phyloP scores from a whole-genome alignment of 1,140 invertebrate genomes.

The Bombus fervidus region DNA sequence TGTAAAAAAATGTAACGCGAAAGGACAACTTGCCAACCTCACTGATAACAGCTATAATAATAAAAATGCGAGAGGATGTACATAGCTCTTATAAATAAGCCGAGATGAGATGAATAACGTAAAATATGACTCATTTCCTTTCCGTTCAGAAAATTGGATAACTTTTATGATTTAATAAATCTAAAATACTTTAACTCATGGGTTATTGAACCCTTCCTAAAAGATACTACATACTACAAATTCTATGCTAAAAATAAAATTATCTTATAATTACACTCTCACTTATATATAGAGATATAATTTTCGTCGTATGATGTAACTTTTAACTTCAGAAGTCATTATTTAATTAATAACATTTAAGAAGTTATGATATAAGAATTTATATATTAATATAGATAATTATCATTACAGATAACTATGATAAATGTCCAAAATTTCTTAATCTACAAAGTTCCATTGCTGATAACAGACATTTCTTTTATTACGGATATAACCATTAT shows the following conservation, averaged over 20 bases:
- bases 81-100: neutral
- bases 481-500: neutral
- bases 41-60: neutral
- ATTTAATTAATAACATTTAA: too few relatives aligned
- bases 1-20: neutral
- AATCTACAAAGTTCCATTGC: too few relatives aligned
- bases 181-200: neutral
- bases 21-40: neutral
- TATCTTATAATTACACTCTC: neutral
- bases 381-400: neutral
- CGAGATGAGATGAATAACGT: neutral
- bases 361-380: neutral
- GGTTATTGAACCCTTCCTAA: neutral
- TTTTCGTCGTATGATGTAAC: neutral
- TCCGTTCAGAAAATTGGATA: neutral
- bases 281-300: neutral
- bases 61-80: neutral
- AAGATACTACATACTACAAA: neutral
- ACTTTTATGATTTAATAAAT: constrained; percentile 1
- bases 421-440: neutral
- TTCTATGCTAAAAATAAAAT: neutral
- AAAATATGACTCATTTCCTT: neutral
- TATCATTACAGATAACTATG: neutral
- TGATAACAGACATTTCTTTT: neutral
- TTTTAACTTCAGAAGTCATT: too few relatives aligned